Evolutionary conservation across 2,888 invertebrate species (phyloP).

Genomic region (Pseudococcus viburni): DNA sequence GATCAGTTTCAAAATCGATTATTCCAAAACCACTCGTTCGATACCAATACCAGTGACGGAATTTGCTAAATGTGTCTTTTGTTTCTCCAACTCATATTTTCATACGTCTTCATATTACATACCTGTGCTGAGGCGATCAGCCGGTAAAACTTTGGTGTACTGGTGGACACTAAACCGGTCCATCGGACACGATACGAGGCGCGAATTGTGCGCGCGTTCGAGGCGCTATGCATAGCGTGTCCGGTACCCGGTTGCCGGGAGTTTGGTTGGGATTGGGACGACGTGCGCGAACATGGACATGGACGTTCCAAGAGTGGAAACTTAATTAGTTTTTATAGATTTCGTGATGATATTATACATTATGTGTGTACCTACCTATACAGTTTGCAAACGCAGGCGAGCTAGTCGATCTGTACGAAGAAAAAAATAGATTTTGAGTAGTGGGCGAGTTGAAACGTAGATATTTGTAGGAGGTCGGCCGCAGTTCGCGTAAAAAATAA

Average conservation of each 20-base stretch:
- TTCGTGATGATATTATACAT: neutral
- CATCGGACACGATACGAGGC: neutral
- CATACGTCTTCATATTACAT: neutral
- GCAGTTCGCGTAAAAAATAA: neutral
- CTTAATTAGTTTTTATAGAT: constrained; percentile 11
- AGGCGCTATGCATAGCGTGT: neutral
- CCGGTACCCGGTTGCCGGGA: neutral
- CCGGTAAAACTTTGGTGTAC: neutral
- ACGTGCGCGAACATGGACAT: neutral
- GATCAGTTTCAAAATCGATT: too few species aligned
- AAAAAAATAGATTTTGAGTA: neutral
- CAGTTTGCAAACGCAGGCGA: neutral
- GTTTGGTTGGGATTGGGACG: neutral
- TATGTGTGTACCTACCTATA: neutral
- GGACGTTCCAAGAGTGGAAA: neutral
- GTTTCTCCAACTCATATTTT: neutral
- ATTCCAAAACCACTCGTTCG: too few species aligned
- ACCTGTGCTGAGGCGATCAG: neutral
- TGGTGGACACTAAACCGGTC: neutral
- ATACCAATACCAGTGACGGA: too few species aligned
- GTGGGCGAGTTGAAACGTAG: constrained; percentile 3
- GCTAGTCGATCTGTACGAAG: neutral
- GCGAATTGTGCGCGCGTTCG: constrained; percentile 13
- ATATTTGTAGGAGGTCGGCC: neutral
- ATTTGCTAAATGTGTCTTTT: neutral